phyloP scores from a whole-genome alignment of 2,797 vertebrate genomes.

The Adrianichthys oophorus region DNA sequence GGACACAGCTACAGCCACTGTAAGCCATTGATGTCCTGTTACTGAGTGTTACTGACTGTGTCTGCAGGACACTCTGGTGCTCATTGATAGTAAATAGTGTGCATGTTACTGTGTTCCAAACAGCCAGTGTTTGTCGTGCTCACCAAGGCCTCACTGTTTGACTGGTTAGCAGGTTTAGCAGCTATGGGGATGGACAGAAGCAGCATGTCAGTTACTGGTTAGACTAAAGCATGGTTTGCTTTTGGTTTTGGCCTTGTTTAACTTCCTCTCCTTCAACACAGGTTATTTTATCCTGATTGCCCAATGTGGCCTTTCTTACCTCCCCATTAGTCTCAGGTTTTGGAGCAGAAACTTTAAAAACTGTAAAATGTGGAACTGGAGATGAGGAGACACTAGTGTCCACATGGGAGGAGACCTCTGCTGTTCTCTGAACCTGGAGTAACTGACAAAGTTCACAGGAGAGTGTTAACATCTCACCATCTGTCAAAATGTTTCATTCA shows the following conservation, averaged over 20 bases:
- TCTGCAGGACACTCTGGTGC: too few relatives aligned
- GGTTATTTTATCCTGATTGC: conserved; percentile 26
- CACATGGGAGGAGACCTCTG: conserved; percentile 81
- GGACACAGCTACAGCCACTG: too few relatives aligned
- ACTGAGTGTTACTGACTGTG: too few relatives aligned
- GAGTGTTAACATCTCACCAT: conserved; percentile 61
- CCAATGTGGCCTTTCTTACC: conserved; percentile 80
- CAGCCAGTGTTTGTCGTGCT: neutral
- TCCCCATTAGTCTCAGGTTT: conserved; percentile 88
- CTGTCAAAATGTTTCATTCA: neutral
- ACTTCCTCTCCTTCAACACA: neutral
- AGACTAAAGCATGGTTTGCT: neutral
- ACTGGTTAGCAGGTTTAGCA: neutral
- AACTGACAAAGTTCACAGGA: conserved; percentile 72
- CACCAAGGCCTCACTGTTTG: too few relatives aligned
- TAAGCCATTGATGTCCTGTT: too few relatives aligned
- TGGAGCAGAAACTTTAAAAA: conserved; percentile 93
- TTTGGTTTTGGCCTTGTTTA: neutral
- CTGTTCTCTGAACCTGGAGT: conserved; percentile 86
- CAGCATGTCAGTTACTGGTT: neutral
- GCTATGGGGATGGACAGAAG: neutral
- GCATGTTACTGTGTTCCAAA: neutral
- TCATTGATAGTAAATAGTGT: neutral
- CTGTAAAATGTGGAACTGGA: conserved; percentile 90
- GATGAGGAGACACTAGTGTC: conserved; percentile 82